A percentile compares a stretch with the other conserved stretches of the same genome.
These are phyloP conservation scores for Tethya wilhelma DNA, from an alignment of 37 sponge, comb jelly and placozoan species.

Conservation along the genomic window DNA sequence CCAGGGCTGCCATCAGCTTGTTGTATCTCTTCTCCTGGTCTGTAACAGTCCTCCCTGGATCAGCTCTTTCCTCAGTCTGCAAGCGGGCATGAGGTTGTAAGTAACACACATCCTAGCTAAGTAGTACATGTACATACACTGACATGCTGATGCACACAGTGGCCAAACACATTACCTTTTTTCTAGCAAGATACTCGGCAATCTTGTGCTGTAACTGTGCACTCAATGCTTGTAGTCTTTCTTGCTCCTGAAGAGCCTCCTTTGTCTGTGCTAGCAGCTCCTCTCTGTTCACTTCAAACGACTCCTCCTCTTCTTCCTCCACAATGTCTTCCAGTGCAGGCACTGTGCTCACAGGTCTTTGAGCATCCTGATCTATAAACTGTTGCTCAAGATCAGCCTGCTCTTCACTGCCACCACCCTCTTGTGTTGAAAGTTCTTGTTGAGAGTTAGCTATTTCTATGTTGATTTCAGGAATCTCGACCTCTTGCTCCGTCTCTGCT, in stretches of 20 bases:
- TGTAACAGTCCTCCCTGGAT: conserved; percentile 78
- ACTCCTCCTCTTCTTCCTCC: conserved; percentile 57
- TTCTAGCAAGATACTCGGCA: conserved; percentile 85
- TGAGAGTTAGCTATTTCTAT: too few species aligned
- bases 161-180: conserved; percentile 60
- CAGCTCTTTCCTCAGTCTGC: conserved; percentile 82
- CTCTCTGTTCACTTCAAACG: conserved; percentile 39
- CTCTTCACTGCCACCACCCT: background rate
- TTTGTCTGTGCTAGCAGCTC: conserved; percentile 25
- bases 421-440: too few species aligned
- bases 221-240: conserved; percentile 53
- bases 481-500: too few species aligned
- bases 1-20: conserved; percentile 72
- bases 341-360: background rate
- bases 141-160: background rate
- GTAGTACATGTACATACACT: too few species aligned
- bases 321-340: conserved; percentile 7
- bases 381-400: too few species aligned
- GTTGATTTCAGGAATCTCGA: too few species aligned
- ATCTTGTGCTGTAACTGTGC: conserved; percentile 85
- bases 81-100: background rate
- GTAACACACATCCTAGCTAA: too few species aligned
- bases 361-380: background rate
- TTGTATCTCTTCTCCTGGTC: conserved; percentile 94
- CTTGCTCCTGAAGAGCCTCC: conserved; percentile 66